Percentiles rank a stretch among this genome's conserved stretches.
phyloP scores from a whole-genome alignment of 1,140 invertebrate genomes.

The Drosophila oshimai region DNA sequence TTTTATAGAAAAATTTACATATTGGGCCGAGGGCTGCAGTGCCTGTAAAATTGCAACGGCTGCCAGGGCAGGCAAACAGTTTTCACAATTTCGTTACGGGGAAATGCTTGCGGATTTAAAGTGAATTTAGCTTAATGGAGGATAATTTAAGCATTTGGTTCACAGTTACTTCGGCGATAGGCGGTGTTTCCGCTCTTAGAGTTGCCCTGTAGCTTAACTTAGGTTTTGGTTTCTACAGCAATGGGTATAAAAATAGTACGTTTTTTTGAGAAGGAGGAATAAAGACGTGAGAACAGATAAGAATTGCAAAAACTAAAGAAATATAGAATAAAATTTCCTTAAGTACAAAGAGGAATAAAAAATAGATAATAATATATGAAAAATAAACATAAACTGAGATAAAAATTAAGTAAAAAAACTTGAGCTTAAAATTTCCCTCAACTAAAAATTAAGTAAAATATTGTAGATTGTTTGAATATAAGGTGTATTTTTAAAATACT shows the following conservation, averaged over 20 bases:
- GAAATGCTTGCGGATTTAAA: constrained; percentile 25
- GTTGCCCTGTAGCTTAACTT: neutral
- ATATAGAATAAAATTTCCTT: no score
- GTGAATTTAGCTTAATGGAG: constrained; percentile 20
- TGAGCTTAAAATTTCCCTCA: no score
- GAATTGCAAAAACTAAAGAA: no score
- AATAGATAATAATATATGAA: no score
- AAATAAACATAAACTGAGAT: no score
- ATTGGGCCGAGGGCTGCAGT: constrained; percentile 33
- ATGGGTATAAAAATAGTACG: neutral
- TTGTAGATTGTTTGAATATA: no score
- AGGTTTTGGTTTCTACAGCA: neutral
- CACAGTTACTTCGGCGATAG: constrained; percentile 13
- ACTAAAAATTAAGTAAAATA: no score
- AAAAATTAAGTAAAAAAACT: no score
- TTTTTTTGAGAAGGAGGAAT: no score
- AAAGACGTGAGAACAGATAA: no score
- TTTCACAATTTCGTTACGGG: constrained; percentile 14
- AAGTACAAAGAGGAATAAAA: no score
- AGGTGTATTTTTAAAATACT: no score
- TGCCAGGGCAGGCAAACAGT: constrained; percentile 1
- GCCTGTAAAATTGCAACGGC: constrained; percentile 16
- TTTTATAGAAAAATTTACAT: constrained; percentile 57
- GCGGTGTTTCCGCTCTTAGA: constrained; percentile 19
- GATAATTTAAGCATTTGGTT: constrained; percentile 20